phyloP scores from a whole-genome alignment of 2,888 invertebrate genomes.

The Sialis fuliginosa region DNA sequence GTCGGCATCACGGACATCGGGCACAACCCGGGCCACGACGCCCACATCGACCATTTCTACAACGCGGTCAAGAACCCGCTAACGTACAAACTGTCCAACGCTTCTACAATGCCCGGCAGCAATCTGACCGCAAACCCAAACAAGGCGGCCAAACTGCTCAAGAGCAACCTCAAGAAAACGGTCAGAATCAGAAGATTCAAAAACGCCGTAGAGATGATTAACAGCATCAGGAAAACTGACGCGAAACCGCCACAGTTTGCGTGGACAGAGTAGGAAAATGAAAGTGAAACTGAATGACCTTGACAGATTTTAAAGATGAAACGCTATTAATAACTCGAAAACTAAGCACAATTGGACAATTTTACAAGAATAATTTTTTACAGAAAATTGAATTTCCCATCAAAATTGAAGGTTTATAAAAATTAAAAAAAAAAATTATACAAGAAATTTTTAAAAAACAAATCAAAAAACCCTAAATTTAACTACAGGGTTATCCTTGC shows the following conservation, averaged over 20 bases:
- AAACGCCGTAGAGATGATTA: not conserved
- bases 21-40: conserved; percentile 47
- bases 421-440: too few species aligned
- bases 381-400: too few species aligned
- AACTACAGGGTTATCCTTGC: too few species aligned
- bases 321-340: too few species aligned
- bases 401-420: too few species aligned
- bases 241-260: not conserved
- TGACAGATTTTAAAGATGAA: too few species aligned
- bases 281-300: too few species aligned
- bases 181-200: not conserved
- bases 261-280: not conserved
- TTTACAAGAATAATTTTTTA: too few species aligned
- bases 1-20: conserved; percentile 31
- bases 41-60: conserved; percentile 23
- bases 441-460: too few species aligned
- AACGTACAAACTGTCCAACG: not conserved
- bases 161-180: not conserved
- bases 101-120: not conserved
- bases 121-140: not conserved
- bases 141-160: not conserved
- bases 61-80: not conserved
- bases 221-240: not conserved
- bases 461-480: too few species aligned
- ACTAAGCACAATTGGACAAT: too few species aligned